Conservation (phyloP, 2,888 invertebrate species). For the Megaustenia siamemsis region DNA sequence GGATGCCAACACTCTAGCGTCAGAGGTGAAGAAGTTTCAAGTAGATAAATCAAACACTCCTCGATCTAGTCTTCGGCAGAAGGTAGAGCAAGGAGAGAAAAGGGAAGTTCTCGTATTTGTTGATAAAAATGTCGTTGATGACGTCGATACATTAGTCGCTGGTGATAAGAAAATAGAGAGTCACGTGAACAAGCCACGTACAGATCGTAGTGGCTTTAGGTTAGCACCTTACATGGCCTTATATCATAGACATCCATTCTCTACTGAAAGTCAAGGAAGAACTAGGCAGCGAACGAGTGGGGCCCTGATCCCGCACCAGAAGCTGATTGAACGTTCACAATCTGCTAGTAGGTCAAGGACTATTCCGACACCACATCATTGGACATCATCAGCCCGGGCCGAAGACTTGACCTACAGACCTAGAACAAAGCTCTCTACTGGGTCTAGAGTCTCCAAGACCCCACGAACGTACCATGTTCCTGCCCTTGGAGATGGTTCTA, state of each 20-base stretch:
- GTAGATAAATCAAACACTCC: neutral
- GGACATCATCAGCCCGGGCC: neutral
- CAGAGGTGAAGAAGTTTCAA: neutral
- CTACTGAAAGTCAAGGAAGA: neutral
- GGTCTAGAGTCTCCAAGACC: no score
- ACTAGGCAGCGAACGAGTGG: neutral
- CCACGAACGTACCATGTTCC: no score
- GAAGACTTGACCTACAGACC: neutral
- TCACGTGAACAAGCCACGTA: neutral
- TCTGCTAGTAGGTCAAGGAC: neutral
- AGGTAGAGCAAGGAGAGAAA: neutral
- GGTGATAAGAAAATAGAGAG: neutral
- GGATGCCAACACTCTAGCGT: neutral
- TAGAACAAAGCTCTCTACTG: neutral
- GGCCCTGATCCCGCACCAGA: neutral
- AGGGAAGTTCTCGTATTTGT: neutral
- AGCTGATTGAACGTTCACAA: neutral
- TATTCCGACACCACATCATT: neutral
- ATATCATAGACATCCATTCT: neutral
- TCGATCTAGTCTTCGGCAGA: neutral
- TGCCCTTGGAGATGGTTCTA: no score
- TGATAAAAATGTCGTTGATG: neutral
- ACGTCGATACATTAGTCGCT: neutral
- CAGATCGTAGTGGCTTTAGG: neutral
- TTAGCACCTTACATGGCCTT: neutral